These are phyloP conservation scores for Lottia scabra DNA, from an alignment of 2,888 invertebrate species.

Conservation along the genomic window DNA sequence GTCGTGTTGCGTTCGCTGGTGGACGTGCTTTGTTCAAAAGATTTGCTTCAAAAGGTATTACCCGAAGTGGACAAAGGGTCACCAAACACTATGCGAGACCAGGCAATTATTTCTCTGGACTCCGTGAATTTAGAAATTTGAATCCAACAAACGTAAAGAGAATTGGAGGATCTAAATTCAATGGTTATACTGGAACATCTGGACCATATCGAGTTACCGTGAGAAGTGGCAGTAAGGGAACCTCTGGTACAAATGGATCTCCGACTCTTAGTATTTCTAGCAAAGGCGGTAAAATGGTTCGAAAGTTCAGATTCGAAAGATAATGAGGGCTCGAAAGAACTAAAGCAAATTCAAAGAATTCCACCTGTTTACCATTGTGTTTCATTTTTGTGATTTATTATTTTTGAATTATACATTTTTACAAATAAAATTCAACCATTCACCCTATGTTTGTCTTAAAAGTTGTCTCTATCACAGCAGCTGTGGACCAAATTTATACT, in stretches of 20 bases:
- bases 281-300: slow-evolving; percentile 20
- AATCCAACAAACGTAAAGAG: slow-evolving; percentile 14
- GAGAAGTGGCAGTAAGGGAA: slow-evolving; percentile 6
- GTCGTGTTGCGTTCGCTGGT: slow-evolving; percentile 10
- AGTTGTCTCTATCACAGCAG: no score
- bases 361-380: no score
- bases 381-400: no score
- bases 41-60: slow-evolving; percentile 14
- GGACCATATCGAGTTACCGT: slow-evolving; percentile 33
- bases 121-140: slow-evolving; percentile 27
- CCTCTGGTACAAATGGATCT: slow-evolving; percentile 19
- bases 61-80: slow-evolving; percentile 23
- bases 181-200: slow-evolving; percentile 25
- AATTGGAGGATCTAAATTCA: slow-evolving; percentile 18
- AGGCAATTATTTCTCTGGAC: slow-evolving; percentile 26
- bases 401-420: no score
- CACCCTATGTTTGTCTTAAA: no score
- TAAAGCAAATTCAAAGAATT: neutral
- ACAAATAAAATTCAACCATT: no score
- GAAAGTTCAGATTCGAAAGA: slow-evolving; percentile 34
- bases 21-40: slow-evolving; percentile 20
- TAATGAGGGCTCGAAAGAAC: neutral
- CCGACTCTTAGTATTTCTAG: slow-evolving; percentile 29
- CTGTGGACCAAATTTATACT: no score
- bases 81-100: slow-evolving; percentile 24